Percentiles rank a stretch among this genome's conserved stretches.
phyloP scores from a whole-genome alignment of 2,888 invertebrate species.

The Oscheius sp. region DNA sequence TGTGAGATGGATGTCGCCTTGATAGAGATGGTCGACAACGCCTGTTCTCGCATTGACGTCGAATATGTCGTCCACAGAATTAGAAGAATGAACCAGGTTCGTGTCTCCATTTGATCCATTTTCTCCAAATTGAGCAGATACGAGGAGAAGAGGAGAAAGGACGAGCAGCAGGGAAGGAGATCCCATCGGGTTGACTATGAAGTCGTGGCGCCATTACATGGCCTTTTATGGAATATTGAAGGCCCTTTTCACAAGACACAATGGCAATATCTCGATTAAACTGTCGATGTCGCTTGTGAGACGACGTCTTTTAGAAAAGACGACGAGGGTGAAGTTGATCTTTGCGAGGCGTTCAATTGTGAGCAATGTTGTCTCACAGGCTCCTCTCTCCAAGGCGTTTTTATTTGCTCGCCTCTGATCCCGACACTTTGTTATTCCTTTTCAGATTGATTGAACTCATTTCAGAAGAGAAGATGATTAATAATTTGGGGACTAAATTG shows the following conservation, averaged over 20 bases:
- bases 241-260: not conserved
- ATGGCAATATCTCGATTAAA: not conserved
- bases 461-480: conserved; percentile 45
- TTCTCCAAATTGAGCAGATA: too few species aligned
- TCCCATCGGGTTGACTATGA: too few species aligned
- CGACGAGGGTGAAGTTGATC: not conserved
- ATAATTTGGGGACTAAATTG: conserved; percentile 84
- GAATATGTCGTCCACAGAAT: conserved; percentile 20
- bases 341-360: not conserved
- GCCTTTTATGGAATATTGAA: not conserved
- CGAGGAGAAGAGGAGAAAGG: too few species aligned
- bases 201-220: too few species aligned
- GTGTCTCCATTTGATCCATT: too few species aligned
- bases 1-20: conserved; percentile 40
- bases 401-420: conserved; percentile 26
- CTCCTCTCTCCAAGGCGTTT: conserved; percentile 10
- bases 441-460: not conserved
- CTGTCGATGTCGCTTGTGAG: not conserved
- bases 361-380: conserved; percentile 9
- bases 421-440: conserved; percentile 12
- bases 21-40: conserved; percentile 30
- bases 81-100: not conserved
- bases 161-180: too few species aligned
- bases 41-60: conserved; percentile 33
- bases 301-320: not conserved